phyloP scores from a whole-genome alignment of 2,113 vertebrate genomes.

The Microcebus murinus region DNA sequence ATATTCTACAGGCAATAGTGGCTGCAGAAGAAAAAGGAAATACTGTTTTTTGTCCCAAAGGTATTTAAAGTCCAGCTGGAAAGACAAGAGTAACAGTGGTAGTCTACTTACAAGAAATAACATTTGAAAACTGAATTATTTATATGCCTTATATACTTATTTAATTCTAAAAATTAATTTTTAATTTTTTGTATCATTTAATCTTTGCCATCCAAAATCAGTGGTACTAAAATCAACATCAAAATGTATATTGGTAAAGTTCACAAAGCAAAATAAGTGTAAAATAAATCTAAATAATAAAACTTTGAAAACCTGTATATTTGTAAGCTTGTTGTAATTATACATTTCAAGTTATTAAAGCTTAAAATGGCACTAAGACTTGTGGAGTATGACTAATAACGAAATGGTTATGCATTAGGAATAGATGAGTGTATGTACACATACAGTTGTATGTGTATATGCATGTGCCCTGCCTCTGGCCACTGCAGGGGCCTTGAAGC shows the following conservation, averaged over 20 bases:
- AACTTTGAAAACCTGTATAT: not conserved
- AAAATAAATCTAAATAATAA: not conserved
- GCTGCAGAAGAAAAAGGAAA: not conserved
- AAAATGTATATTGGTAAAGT: not conserved
- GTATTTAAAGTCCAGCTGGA: not conserved
- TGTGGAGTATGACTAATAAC: not conserved
- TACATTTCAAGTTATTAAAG: not conserved
- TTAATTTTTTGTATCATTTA: not conserved
- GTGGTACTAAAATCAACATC: not conserved
- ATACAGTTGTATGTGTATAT: not conserved
- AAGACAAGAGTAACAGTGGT: not conserved
- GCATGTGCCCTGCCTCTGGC: not conserved
- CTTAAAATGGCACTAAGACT: not conserved
- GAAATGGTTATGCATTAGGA: not conserved
- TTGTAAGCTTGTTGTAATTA: not conserved
- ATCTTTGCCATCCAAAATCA: not conserved
- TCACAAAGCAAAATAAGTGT: not conserved
- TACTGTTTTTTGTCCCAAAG: not conserved
- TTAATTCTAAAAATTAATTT: not conserved
- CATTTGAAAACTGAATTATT: not conserved
- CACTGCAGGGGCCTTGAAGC: not conserved
- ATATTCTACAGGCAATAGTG: not conserved
- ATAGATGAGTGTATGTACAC: not conserved
- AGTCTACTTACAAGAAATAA: not conserved
- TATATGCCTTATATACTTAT: not conserved